Evolutionary conservation across 2,888 invertebrate species (phyloP), one percentile per base, ranked within the genome.

Genomic region (Troides helena): DNA sequence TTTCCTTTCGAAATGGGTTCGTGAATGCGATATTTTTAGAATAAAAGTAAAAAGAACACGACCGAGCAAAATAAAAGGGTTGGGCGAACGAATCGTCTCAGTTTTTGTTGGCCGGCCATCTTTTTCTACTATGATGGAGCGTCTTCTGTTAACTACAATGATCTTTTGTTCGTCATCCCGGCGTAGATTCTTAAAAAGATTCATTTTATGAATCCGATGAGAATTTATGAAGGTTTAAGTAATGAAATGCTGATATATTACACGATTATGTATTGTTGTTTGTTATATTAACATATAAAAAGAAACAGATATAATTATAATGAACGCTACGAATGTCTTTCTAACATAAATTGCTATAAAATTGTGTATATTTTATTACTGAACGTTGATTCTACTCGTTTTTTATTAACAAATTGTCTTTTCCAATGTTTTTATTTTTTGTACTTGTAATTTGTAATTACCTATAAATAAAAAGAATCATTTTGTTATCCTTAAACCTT

Each of bases 1-100:
- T 92, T 92, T 92, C 92, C 90, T 92, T 92, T 92, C 91, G 85
- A 92, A 92, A 92, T 92, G 89, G 90, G 90, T 87, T 87, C 86
- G 91, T 88, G 91, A 90, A 91, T 88, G 88, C 87, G 87, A 89
- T 92, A 90, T 92, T 90, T 92, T 90, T 87, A 88, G 87, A 90
- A 90, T 86, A 90, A 91, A 89, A 91, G 84, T 87, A 92, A 92
- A 91, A 92, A 89, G 85, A 85, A 82, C 71, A 80, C 81, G 78
- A 78, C 81, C 81, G 80, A 83, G 85, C 83, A 82, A 85, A 90
- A 90, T 89, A 88, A 89, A 89, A 90, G 90, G 91, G 89, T 88
- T 86, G 86, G 79, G 80, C 81, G 84, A 84, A 82, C 82, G 85
- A 84, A 83, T 84, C 88, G 85, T 85, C 83, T 83, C 83, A 81